These are phyloP conservation scores for Whitmania pigra DNA, from an alignment of 1,140 invertebrate species.

Conservation along the genomic window DNA sequence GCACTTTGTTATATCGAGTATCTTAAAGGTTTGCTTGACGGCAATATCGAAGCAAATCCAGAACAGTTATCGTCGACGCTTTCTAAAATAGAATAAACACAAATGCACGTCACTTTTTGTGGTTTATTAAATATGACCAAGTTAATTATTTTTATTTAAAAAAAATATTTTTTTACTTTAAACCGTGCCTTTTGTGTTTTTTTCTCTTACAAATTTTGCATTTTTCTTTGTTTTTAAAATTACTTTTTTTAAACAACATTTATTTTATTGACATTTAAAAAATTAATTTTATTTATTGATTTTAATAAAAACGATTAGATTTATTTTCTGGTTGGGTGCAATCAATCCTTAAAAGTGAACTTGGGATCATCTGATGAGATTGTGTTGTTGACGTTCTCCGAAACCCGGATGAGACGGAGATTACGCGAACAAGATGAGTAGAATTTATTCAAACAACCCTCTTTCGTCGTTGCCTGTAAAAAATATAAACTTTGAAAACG, in stretches of 20 bases:
- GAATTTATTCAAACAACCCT: slow-evolving; percentile 16
- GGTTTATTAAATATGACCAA: not conserved
- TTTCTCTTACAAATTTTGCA: not conserved
- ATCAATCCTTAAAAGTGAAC: not conserved
- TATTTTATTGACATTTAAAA: not conserved
- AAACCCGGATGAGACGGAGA: not conserved
- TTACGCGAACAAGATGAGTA: not conserved
- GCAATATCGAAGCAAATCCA: not conserved
- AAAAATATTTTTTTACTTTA: not conserved
- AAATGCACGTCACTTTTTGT: not conserved
- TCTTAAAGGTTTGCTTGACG: not conserved
- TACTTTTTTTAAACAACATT: not conserved
- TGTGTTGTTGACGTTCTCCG: not conserved
- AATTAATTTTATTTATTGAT: not conserved
- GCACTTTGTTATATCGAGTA: slow-evolving; percentile 4
- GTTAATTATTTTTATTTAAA: not conserved
- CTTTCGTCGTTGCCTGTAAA: slow-evolving; percentile 7
- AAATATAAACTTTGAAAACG: not conserved
- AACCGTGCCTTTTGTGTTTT: not conserved
- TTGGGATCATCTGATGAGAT: not conserved
- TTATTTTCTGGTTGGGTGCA: not conserved
- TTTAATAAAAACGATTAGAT: not conserved
- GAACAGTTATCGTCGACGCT: not conserved
- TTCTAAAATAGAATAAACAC: not conserved
- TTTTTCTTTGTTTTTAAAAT: too few relatives aligned